Evolutionary conservation across 2,113 vertebrate genomes (phyloP), one percentile per base, ranked within the genome.

Genomic region (Mormoops blainvillei): DNA sequence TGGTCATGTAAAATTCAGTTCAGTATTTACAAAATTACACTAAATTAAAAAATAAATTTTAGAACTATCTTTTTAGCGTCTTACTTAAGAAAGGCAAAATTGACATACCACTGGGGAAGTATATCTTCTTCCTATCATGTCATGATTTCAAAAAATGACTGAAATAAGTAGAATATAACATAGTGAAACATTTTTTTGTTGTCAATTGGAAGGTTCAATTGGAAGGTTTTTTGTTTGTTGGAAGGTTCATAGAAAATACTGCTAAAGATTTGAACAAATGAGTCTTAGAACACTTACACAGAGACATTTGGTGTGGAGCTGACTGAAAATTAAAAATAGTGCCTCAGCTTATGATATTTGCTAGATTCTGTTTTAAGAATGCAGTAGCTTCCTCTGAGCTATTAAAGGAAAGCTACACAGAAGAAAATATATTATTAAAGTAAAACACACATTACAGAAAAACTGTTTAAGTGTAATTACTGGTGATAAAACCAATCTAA

Each of bases 271-370:
- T 63, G 70, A 74, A 77, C 67, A 94, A 95, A 70, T 20, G 8
- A 83, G 8, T 82, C 76, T 91, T 70, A 77, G 43, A 85, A 94
- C 52, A 96, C 58, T 90, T 96, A 92, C 10, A 81, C 56, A 73
- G 61, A 81, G 70, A 91, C 8, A 56, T 80, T 94, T 80, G 26
- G 56, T 94, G 38, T 63, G 68, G 24, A 89, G 61, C 67, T 89
- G 54, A 38, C 43, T 89, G 31, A 56, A 70, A 95, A 73, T 81
- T 94, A 67, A 94, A 94, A 95, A 74, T 83, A 90, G 80, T 48
- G 16, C 87, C 68, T 94, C 80, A 67, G 54, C 43, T 95, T 96
- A 74, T 56, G 38, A 11, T 91, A 61, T 93, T 90, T 93, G 76
- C 76, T 86, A 81, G 15, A 48, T 84, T 90, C 31, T 87, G 31